Evolutionary conservation across 2,113 vertebrate genomes (phyloP).

Genomic region (Mormyrus lacerda): DNA sequence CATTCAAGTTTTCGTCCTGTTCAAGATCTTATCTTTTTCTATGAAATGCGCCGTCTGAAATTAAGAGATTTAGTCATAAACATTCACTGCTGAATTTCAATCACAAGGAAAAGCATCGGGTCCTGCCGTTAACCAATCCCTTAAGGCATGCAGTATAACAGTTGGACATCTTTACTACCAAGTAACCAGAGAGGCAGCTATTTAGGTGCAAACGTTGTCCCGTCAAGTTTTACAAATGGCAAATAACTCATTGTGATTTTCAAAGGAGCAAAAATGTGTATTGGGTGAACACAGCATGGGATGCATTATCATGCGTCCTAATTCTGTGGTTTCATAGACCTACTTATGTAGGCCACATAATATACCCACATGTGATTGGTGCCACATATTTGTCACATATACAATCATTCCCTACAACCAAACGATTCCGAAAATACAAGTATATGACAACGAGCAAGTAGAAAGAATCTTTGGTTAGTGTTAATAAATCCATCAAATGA

Average conservation of each 20-base stretch:
- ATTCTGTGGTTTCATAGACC: neutral
- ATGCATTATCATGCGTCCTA: neutral
- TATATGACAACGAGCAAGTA: neutral
- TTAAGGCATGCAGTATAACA: slow-evolving; percentile 57
- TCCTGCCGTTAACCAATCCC: slow-evolving; percentile 62
- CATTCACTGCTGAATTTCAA: slow-evolving; percentile 63
- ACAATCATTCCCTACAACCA: neutral
- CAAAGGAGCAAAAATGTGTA: neutral
- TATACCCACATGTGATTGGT: neutral
- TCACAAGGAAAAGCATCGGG: slow-evolving; percentile 60
- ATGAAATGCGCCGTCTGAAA: slow-evolving; percentile 42
- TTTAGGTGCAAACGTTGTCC: slow-evolving; percentile 74
- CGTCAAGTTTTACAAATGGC: slow-evolving; percentile 60
- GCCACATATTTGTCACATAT: neutral
- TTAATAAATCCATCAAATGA: neutral
- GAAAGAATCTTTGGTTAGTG: neutral
- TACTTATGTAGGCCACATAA: neutral
- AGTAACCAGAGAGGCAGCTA: slow-evolving; percentile 68
- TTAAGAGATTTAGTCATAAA: slow-evolving; percentile 60
- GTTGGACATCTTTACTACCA: slow-evolving; percentile 59
- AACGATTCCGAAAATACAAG: neutral
- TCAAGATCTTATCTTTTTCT: neutral
- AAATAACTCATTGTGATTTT: slow-evolving; percentile 25
- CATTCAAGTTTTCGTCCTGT: neutral
- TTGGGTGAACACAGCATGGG: neutral